phyloP scores from a whole-genome alignment of 2,113 vertebrate species.

The Phocoena phocoena region DNA sequence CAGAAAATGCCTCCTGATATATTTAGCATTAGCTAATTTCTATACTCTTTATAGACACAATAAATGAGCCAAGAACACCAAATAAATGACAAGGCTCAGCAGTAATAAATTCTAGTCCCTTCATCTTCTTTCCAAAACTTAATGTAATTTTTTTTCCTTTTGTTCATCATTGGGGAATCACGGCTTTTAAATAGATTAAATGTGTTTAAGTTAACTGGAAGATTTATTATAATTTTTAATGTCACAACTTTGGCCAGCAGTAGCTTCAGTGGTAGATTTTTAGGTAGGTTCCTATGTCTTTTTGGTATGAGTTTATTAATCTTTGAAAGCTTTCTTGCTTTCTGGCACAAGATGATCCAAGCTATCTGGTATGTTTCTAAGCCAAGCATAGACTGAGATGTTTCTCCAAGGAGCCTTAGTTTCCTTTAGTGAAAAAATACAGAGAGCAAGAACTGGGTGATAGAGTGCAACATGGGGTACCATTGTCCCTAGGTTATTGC shows the following conservation, averaged over 20 bases:
- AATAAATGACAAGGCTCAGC: constrained; percentile 22
- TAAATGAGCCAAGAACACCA: not conserved
- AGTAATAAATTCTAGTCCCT: not conserved
- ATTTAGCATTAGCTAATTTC: not conserved
- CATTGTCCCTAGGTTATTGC: not conserved
- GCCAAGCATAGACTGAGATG: not conserved
- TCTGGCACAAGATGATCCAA: not conserved
- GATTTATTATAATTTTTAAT: constrained; percentile 13
- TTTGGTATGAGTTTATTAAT: not conserved
- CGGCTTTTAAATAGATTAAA: constrained; percentile 5
- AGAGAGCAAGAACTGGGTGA: not conserved
- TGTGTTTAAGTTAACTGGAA: not conserved
- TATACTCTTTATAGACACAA: not conserved
- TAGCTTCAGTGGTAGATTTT: not conserved
- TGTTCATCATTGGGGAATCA: not conserved
- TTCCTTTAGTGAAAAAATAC: not conserved
- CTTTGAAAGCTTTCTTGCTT: constrained; percentile 13
- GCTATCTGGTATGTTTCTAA: not conserved
- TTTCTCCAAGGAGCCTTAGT: not conserved
- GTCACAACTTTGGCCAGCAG: not conserved
- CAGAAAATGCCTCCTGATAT: not conserved
- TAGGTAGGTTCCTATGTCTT: not conserved
- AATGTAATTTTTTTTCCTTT: not conserved
- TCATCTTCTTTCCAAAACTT: constrained; percentile 21
- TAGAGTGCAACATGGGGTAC: not conserved